Evolutionary conservation across 2,113 vertebrate genomes (phyloP).

Genomic region (Burhinus bistriatus): DNA sequence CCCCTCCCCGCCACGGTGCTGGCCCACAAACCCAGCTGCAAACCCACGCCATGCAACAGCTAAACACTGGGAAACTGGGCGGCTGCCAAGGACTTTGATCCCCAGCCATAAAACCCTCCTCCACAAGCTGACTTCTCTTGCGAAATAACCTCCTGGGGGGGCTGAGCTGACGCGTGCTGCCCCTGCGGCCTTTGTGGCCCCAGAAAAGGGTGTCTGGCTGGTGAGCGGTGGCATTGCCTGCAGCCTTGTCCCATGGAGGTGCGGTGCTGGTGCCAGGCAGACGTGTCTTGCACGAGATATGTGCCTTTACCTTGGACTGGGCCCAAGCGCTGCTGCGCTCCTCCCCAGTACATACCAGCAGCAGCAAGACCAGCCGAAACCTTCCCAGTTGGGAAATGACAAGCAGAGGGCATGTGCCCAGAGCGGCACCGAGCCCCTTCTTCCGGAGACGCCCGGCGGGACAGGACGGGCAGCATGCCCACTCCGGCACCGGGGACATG

Average conservation of each 20-base stretch:
- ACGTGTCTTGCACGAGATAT: rapidly evolving
- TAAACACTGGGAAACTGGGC: background rate
- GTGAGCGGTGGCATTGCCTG: rapidly evolving
- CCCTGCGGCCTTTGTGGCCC: background rate
- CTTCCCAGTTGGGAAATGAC: background rate
- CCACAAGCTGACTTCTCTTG: background rate
- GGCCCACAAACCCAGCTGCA: conserved; percentile 1
- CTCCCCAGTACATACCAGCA: background rate
- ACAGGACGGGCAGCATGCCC: background rate
- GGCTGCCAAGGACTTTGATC: background rate
- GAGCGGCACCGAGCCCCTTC: background rate
- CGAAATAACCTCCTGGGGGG: background rate
- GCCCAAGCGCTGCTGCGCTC: background rate
- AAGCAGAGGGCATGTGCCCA: background rate
- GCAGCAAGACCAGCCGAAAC: background rate
- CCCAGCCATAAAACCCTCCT: conserved; percentile 9
- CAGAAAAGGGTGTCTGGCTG: background rate
- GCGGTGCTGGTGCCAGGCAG: background rate
- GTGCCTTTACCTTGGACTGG: background rate
- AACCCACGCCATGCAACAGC: background rate
- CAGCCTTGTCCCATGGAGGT: background rate
- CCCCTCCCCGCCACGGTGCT: rapidly evolving
- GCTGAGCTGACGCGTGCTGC: background rate
- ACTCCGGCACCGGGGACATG: too few relatives aligned
- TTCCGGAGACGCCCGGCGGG: rapidly evolving